Evolutionary conservation across 2,113 vertebrate species (phyloP), one percentile per base, ranked within the genome.

Genomic region (Aplodontia rufa): DNA sequence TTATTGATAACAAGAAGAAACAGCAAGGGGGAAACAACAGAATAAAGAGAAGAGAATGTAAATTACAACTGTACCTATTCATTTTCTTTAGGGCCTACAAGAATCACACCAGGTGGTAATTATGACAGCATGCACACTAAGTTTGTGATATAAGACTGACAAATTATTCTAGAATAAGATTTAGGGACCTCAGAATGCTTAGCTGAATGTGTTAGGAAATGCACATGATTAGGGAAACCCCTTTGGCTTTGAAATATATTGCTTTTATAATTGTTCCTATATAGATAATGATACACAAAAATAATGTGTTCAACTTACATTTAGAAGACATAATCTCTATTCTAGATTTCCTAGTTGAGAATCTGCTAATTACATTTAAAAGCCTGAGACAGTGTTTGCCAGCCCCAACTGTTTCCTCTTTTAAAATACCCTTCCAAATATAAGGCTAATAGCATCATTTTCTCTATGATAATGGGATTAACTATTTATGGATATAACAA

Each of bases 361-460:
- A 78, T 94, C 74, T 93, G 55, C n/a, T 97, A 91, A 96, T 91
- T 92, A 47, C 66, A 89, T 95, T 95, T 92, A 85, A 97, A 96
- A 96, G 62, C 66, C 55, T 6, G 20, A 95, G 37, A 79, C 80
- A 51, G 22, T 91, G 19, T 91, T 88, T 75, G 92, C 72, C 11
- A 40, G 24, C 32, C 35, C 74, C 28, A 62, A 13, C 17, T 80
- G 20, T 66, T 95, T 45, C 75, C 53, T 93, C 87, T 89, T 87
- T 90, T 78, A 91, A 96, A 97, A 96, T 90, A 94, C 42, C 10
- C 75, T 94, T 76, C 64, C 81, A 75, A 85, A 97, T 96, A 94
- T 96, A 91, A 88, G 37, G 92, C 69, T 96, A 96, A 96, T 87
- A 84, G 94, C 51, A 90, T 95, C 60, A 87, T 94, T 95, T 96